phyloP scores from a whole-genome alignment of 2,888 invertebrate species.

The Tridacna gigas region DNA sequence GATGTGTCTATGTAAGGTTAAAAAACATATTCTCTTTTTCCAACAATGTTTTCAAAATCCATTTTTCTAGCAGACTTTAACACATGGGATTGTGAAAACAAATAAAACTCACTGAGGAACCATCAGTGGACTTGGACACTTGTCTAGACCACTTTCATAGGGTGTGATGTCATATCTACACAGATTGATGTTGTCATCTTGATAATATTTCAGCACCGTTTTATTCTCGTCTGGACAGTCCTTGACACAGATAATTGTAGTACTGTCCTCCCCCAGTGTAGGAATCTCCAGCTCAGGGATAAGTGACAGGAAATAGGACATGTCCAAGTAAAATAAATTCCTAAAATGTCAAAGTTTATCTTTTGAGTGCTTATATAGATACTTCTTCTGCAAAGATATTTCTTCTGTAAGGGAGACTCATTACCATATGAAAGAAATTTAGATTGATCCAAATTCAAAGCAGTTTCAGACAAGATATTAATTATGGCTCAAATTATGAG shows the following conservation, averaged over 20 bases:
- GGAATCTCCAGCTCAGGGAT: conserved; percentile 47
- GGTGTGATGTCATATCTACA: conserved; percentile 87
- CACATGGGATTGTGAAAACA: not conserved
- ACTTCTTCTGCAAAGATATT: too few species aligned
- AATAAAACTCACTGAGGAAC: conserved; percentile 88
- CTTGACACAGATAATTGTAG: conserved; percentile 94
- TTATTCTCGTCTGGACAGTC: conserved; percentile 91
- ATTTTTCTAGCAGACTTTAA: too few species aligned
- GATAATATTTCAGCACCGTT: conserved; percentile 89
- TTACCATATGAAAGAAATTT: too few species aligned
- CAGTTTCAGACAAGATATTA: too few species aligned
- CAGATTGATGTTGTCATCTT: conserved; percentile 89
- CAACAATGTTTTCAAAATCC: too few species aligned
- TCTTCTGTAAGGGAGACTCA: too few species aligned
- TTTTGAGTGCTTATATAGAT: too few species aligned
- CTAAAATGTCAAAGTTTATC: conserved; percentile 47
- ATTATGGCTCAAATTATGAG: too few species aligned
- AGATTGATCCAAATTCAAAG: too few species aligned
- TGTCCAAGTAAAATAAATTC: conserved; percentile 71
- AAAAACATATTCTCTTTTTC: too few species aligned
- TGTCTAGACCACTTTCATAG: conserved; percentile 78
- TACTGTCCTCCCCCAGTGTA: conserved; percentile 44
- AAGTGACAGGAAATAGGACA: conserved; percentile 60
- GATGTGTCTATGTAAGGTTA: too few species aligned
- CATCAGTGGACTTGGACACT: conserved; percentile 92